phyloP scores from a whole-genome alignment of 2,888 invertebrate species.

The Watsonalla binaria region DNA sequence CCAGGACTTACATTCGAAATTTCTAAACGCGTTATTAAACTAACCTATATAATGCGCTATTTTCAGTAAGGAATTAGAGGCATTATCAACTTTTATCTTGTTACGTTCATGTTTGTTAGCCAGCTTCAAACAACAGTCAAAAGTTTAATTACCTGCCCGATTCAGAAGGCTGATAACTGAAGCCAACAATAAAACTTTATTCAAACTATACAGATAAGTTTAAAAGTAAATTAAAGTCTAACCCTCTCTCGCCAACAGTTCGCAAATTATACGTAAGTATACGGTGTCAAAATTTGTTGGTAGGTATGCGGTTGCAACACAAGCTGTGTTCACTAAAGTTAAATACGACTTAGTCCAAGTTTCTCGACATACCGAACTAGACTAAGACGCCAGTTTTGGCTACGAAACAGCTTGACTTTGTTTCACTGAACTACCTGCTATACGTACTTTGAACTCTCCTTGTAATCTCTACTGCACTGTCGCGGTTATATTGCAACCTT shows the following conservation, averaged over 20 bases:
- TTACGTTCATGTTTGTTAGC: slow-evolving; percentile 7
- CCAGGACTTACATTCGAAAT: no score
- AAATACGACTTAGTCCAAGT: slow-evolving; percentile 72
- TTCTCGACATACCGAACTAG: slow-evolving; percentile 60
- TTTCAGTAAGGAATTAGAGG: slow-evolving; percentile 23
- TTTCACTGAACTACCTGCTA: slow-evolving; percentile 16
- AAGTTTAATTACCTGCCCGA: slow-evolving; percentile 34
- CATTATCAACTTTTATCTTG: slow-evolving; percentile 34
- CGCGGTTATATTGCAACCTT: background rate
- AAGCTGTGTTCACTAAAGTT: slow-evolving; percentile 67
- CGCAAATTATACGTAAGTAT: slow-evolving; percentile 42
- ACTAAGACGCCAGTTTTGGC: slow-evolving; percentile 61
- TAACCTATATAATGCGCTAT: no score
- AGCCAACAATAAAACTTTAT: slow-evolving; percentile 28
- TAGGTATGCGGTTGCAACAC: slow-evolving; percentile 65
- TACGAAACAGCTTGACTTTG: slow-evolving; percentile 48
- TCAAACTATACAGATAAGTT: slow-evolving; percentile 34
- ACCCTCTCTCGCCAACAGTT: slow-evolving; percentile 23
- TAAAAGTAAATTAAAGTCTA: slow-evolving; percentile 45
- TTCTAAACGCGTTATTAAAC: no score
- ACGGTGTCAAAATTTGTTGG: slow-evolving; percentile 71
- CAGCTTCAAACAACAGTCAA: slow-evolving; percentile 15
- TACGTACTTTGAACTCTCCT: background rate
- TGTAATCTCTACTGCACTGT: background rate
- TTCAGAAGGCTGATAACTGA: slow-evolving; percentile 33